A percentile compares a stretch with the other conserved stretches of the same genome.
These are phyloP conservation scores for Steinernema carpocapsae DNA, from an alignment of 2,888 invertebrate species.

Conservation along the genomic window DNA sequence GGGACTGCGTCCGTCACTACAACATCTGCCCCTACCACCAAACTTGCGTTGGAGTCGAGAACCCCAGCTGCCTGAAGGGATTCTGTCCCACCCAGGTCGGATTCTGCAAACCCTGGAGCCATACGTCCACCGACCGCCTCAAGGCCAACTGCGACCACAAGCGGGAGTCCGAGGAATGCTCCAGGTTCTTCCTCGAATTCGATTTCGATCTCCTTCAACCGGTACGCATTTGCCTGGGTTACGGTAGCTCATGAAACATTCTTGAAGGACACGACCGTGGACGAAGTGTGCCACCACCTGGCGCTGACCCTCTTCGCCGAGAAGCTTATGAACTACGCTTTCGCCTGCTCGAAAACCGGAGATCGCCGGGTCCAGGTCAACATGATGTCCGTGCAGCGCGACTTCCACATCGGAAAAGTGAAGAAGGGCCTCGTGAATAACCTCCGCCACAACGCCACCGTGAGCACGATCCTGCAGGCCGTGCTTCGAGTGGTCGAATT, in stretches of 20 bases:
- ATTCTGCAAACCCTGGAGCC: constrained; percentile 29
- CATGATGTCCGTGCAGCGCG: constrained; percentile 31
- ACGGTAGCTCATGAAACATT: no score
- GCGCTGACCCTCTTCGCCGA: constrained; percentile 30
- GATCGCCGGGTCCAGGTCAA: neutral
- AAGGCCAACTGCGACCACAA: neutral
- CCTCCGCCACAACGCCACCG: constrained; percentile 27
- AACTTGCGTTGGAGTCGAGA: neutral
- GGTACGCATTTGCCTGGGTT: neutral
- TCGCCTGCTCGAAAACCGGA: neutral
- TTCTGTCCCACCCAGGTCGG: neutral
- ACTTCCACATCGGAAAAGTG: constrained; percentile 31
- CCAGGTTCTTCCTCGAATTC: constrained; percentile 24
- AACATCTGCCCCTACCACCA: constrained; percentile 20
- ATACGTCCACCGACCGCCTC: neutral
- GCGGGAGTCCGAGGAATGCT: constrained; percentile 19
- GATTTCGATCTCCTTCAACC: neutral
- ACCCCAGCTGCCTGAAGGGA: neutral
- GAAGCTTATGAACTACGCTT: constrained; percentile 18
- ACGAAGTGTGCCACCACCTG: constrained; percentile 23
- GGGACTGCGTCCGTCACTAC: constrained; percentile 15
- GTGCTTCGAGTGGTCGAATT: constrained; percentile 14
- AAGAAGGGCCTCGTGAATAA: constrained; percentile 12
- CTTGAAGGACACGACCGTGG: constrained; percentile 13
- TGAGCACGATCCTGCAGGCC: neutral